Base-by-base conservation (phyloP, 37 sponge, comb jelly and placozoan species). In the Geodia barretti region DNA sequence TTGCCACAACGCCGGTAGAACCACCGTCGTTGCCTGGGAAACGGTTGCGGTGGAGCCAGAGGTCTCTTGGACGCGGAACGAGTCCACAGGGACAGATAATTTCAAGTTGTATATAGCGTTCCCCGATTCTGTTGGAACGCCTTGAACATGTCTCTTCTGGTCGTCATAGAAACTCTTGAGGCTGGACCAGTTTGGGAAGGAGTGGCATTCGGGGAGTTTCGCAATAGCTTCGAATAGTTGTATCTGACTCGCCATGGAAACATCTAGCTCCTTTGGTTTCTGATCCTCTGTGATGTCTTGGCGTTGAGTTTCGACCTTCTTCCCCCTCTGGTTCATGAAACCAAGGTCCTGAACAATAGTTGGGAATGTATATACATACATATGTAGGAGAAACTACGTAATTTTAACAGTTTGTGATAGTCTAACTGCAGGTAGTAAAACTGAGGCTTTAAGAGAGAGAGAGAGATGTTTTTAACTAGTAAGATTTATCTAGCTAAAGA, bases 281-380 rank as follows among this genome's bases (percentile, higher is more conserved):
- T 68, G 68, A 33, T 68, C 68, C 68, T 68, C 68, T 4, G 34
- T 32, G 68, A 68, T 32, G 68, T 68, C 68, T 2, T 33, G 30
- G 68, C 31, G 68, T 33, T 68, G 68, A n/a, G n/a, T 62, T 32
- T 68, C 68, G 1, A 68, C 3, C 34, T 33, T 25, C 68, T 68
- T 68, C 9, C 68, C 68, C 5, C 34, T 2, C 1, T 2, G 31
- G 33, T 68, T 68, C 3, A 68, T 68, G 5, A 68, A 30, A 2
- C 68, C 68, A 28, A 68, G 14, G 20, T 68, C 68, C 68, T 68
- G 68, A 33, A n/a, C n/a, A n/a, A n/a, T n/a, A n/a, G n/a, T n/a
- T n/a, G n/a, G n/a, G n/a, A n/a, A n/a, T n/a, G n/a, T n/a, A n/a
- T n/a, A n/a, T n/a, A n/a, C n/a, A n/a, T n/a, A n/a, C n/a, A n/a